Evolutionary conservation across 2,797 vertebrate genomes (phyloP), one percentile per base, ranked within the genome.

Genomic region (Channallabes apus): DNA sequence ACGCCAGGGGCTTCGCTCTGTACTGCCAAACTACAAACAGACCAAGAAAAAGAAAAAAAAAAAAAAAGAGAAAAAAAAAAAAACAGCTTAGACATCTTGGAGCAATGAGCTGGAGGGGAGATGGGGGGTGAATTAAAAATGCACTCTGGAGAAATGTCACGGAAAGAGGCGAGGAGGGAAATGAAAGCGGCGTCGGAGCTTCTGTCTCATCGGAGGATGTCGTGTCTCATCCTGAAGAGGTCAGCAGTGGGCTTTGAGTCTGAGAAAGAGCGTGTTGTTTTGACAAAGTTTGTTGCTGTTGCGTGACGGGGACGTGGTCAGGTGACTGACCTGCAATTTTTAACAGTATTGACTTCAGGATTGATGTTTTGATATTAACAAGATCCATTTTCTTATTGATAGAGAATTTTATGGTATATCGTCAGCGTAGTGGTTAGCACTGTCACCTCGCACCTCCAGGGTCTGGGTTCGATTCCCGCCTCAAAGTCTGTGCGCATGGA

Each of bases 141-240:
- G 54, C 54, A 22, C 73, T 58, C 27, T 22, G 73, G 73, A 76
- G 54, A 11, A 5, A 3, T 32, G 73, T 76, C 73, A 76, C 11
- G 7, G 27, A 58, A 51, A 73, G 41, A 7, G 68, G 68, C 2
- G 72, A 29, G 15, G 7, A 7, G 22, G 9, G 4, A 46, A 17
- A 46, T 27, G 20, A 56, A 77, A 20, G 29, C 20, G 9, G 11
- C 24, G 4, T 14, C 14, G 54, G 75, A 77, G 56, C 75, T 77
- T 59, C 18, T 22, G 75, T 22, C 11, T 59, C 4, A 3, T 32
- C 8, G 12, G 27, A 32, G 75, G 75, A 77, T 54, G 9, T 59
- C 4, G 29, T 59, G 32, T 38, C 29, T 77, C 56, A 14, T 77
- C 92, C 93, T 94, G 91, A 92, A 94, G 94, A 94, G 94, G 94